These are phyloP conservation scores for Pseudorhiza aurosa DNA, from an alignment of 30 jellyfish, hydroid and myxozoan species.

Conservation along the genomic window DNA sequence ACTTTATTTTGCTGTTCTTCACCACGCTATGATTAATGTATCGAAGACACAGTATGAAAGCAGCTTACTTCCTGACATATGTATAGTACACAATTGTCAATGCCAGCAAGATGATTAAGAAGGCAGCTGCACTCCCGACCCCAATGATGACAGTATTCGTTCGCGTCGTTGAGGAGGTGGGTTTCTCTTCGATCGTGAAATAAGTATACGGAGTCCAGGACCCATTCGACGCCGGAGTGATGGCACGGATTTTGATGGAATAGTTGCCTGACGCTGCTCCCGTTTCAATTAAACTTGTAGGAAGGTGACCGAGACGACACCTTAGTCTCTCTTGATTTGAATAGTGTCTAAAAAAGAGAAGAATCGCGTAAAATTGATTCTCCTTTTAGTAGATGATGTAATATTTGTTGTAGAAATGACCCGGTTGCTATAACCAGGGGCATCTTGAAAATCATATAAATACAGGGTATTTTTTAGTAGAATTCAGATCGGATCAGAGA, in stretches of 20 bases:
- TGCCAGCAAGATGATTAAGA: slow-evolving; percentile 58
- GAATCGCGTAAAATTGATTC: too few relatives aligned
- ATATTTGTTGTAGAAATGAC: too few relatives aligned
- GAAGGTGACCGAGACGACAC: slow-evolving; percentile 82
- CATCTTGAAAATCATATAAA: too few relatives aligned
- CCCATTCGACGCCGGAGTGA: slow-evolving; percentile 97
- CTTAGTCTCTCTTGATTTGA: slow-evolving; percentile 61
- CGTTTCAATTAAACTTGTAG: slow-evolving; percentile 49
- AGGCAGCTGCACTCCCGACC: slow-evolving; percentile 82
- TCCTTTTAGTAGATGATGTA: too few relatives aligned
- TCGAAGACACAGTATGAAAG: not conserved
- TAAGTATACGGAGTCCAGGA: slow-evolving; percentile 80
- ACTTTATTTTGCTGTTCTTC: not conserved
- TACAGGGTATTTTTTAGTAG: too few relatives aligned
- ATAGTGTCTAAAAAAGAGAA: slow-evolving; percentile 5
- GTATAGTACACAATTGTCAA: slow-evolving; percentile 76
- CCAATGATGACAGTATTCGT: slow-evolving; percentile 57
- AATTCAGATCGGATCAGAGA: too few relatives aligned
- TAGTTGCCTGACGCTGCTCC: slow-evolving; percentile 86
- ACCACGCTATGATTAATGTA: not conserved
- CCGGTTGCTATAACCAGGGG: too few relatives aligned
- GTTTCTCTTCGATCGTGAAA: slow-evolving; percentile 62
- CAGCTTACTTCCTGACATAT: slow-evolving; percentile 77
- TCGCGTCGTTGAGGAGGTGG: not conserved
- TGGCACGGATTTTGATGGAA: slow-evolving; percentile 83